Conservation (phyloP, 2,113 vertebrate species). For the Rhabdomys dilectus region DNA sequence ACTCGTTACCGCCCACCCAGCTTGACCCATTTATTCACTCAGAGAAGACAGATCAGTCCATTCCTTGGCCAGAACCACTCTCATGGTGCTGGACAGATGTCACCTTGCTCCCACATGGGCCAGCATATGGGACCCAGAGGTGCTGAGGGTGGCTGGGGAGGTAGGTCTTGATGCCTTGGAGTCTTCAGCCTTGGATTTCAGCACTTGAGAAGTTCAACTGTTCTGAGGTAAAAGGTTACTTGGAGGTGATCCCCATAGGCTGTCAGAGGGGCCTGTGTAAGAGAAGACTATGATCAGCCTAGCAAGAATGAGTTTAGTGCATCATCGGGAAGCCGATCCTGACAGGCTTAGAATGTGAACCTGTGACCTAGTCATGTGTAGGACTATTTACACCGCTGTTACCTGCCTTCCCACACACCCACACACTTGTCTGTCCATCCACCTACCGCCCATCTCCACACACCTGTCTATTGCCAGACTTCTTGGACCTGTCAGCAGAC, state of each 20-base stretch:
- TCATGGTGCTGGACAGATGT: background rate
- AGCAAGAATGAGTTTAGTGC: background rate
- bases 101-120: background rate
- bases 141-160: background rate
- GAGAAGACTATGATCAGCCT: background rate
- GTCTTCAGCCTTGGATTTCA: background rate
- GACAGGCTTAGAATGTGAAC: background rate
- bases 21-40: background rate
- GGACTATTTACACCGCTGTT: background rate
- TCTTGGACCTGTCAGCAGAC: too few relatives aligned
- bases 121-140: background rate
- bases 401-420: background rate
- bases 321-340: background rate
- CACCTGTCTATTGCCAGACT: background rate
- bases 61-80: background rate
- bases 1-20: background rate
- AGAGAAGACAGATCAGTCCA: background rate
- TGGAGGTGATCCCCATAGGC: background rate
- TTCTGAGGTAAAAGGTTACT: background rate
- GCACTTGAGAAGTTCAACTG: background rate
- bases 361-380: background rate
- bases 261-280: fast-evolving
- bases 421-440: background rate
- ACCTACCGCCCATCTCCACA: background rate
- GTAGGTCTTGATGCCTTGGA: background rate